Evolutionary conservation across 1,140 invertebrate genomes (phyloP).

Genomic region (Magallana gigas): DNA sequence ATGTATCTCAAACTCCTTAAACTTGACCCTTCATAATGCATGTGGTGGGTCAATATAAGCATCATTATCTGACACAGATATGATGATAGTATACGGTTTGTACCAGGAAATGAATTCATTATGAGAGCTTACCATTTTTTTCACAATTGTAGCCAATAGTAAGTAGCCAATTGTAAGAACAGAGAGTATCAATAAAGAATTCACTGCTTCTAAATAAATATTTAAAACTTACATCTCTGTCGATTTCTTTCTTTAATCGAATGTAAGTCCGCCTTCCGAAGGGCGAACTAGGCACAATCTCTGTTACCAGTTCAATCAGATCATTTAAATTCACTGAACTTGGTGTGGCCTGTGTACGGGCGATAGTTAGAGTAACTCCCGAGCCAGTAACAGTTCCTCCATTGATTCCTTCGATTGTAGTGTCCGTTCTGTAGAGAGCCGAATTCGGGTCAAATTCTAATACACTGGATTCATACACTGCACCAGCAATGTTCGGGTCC

Average conservation of each 20-base stretch:
- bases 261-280: constrained; percentile 49
- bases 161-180: no score
- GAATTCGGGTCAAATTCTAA: constrained; percentile 23
- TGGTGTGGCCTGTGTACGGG: neutral
- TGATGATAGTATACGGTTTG: no score
- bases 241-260: constrained; percentile 45
- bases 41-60: no score
- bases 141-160: no score
- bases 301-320: constrained; percentile 27
- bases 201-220: no score
- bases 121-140: no score
- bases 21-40: no score
- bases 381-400: neutral
- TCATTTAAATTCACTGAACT: neutral
- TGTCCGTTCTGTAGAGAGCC: constrained; percentile 31
- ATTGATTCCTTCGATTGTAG: constrained; percentile 40
- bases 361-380: constrained; percentile 22
- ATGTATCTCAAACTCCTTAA: no score
- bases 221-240: constrained; percentile 62
- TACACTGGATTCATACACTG: neutral
- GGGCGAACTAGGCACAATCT: neutral
- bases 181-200: no score
- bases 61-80: no score
- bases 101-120: no score
- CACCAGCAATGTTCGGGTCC: neutral